These are phyloP conservation scores for Eurypyga helias DNA, from an alignment of 2,113 vertebrate species.

Conservation along the genomic window DNA sequence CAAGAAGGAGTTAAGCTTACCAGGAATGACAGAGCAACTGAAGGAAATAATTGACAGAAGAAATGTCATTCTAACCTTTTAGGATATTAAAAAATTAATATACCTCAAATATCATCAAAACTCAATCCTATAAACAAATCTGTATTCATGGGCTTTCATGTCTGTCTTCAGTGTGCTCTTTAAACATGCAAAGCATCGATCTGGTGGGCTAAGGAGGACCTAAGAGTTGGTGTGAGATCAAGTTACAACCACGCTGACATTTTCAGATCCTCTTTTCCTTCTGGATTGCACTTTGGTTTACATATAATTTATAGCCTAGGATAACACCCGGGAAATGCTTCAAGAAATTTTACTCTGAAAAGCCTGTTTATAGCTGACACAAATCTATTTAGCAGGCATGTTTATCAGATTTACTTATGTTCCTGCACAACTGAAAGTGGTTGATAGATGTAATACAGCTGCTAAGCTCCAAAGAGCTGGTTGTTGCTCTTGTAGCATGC, in stretches of 20 bases:
- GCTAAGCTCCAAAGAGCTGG: background rate
- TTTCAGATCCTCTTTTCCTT: background rate
- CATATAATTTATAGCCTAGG: background rate
- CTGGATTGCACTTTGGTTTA: background rate
- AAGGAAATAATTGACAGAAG: background rate
- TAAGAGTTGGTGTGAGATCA: background rate
- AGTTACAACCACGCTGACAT: background rate
- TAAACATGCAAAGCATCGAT: background rate
- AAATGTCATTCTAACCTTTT: constrained; percentile 46
- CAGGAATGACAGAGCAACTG: background rate
- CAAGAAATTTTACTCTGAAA: constrained; percentile 13
- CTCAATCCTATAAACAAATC: background rate
- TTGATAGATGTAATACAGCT: background rate
- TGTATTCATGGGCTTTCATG: background rate
- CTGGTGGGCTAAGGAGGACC: background rate
- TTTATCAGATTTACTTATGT: constrained; percentile 36
- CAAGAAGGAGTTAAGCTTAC: background rate
- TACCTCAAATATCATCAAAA: background rate
- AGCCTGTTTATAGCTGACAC: background rate
- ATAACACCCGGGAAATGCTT: background rate
- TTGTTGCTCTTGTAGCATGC: background rate
- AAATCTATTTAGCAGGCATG: background rate
- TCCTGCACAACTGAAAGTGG: background rate
- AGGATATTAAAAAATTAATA: constrained; percentile 22
- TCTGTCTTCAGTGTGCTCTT: background rate